Evolutionary conservation across 2,888 invertebrate genomes (phyloP).

Genomic region (Hirtodrosophila trivittata): DNA sequence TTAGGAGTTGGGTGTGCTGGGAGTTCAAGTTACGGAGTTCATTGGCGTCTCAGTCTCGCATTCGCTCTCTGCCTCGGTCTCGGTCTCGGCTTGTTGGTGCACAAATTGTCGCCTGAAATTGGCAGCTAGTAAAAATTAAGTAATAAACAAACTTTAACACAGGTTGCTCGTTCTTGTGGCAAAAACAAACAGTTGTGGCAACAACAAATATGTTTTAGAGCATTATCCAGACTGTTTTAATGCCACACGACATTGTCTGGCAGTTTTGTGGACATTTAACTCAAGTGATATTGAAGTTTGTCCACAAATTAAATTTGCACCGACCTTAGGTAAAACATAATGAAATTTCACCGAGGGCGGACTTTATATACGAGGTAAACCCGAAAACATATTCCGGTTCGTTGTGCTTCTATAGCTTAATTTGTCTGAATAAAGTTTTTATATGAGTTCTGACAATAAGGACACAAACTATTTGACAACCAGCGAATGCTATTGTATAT

Average conservation of each 20-base stretch:
- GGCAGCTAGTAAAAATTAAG: conserved; percentile 78
- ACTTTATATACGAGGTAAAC: no score
- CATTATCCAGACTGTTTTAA: conserved; percentile 59
- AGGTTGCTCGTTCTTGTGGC: conserved; percentile 42
- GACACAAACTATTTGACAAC: no score
- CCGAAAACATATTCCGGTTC: no score
- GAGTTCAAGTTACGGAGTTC: conserved; percentile 28
- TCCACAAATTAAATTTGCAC: conserved; percentile 9
- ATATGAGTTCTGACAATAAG: no score
- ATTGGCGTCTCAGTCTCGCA: conserved; percentile 29
- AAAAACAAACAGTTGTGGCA: conserved; percentile 39
- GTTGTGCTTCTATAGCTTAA: no score
- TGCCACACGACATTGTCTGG: conserved; percentile 46
- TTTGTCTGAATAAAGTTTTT: no score
- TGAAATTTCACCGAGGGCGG: no score
- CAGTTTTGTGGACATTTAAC: conserved; percentile 46
- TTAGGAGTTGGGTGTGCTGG: conserved; percentile 1
- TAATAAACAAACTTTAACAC: conserved; percentile 71
- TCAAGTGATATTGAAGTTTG: conserved; percentile 33
- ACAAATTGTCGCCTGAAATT: conserved; percentile 72
- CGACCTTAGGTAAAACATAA: no score
- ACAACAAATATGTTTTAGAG: conserved; percentile 44
- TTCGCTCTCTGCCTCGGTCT: neutral
- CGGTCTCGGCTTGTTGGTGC: conserved; percentile 20
- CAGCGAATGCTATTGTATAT: no score